Evolutionary conservation across 2,888 invertebrate species (phyloP).

Genomic region (Rhingia rostrata): DNA sequence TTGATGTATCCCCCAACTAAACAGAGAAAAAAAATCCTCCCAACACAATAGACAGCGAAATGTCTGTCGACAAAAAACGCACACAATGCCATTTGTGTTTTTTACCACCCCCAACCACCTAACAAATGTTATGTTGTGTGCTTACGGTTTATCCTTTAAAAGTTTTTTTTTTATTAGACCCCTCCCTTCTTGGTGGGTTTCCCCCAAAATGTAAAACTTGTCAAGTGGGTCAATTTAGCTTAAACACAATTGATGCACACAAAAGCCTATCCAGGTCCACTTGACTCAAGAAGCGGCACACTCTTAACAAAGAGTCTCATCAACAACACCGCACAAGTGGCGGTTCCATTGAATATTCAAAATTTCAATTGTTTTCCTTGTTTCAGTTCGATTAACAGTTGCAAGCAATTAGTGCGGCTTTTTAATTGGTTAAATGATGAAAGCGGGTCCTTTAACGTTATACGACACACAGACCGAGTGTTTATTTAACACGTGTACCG

Average conservation of each 20-base stretch:
- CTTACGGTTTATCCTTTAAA: constrained; percentile 26
- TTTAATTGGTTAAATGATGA: neutral
- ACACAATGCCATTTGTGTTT: constrained; percentile 24
- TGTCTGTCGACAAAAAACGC: constrained; percentile 27
- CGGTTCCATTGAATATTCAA: constrained; percentile 38
- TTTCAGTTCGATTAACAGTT: neutral
- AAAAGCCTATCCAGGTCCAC: constrained; percentile 60
- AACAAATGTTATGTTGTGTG: constrained; percentile 20
- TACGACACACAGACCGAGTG: neutral
- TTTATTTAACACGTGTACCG: constrained; percentile 1
- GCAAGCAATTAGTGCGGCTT: neutral
- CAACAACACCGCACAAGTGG: constrained; percentile 25
- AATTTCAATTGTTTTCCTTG: constrained; percentile 29
- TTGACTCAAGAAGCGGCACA: constrained; percentile 50
- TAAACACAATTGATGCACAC: constrained; percentile 65
- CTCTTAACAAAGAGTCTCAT: constrained; percentile 44
- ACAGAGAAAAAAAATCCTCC: constrained; percentile 39
- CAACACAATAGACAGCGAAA: constrained; percentile 30
- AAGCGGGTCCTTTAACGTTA: neutral
- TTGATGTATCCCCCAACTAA: constrained; percentile 18
- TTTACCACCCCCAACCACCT: constrained; percentile 1
- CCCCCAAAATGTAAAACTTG: constrained; percentile 52
- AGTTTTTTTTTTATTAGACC: constrained; percentile 7
- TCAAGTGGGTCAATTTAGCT: constrained; percentile 67
- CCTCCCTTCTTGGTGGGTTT: constrained; percentile 10